Evolutionary conservation across 2,113 vertebrate genomes (phyloP).

Genomic region (Albula goreensis): DNA sequence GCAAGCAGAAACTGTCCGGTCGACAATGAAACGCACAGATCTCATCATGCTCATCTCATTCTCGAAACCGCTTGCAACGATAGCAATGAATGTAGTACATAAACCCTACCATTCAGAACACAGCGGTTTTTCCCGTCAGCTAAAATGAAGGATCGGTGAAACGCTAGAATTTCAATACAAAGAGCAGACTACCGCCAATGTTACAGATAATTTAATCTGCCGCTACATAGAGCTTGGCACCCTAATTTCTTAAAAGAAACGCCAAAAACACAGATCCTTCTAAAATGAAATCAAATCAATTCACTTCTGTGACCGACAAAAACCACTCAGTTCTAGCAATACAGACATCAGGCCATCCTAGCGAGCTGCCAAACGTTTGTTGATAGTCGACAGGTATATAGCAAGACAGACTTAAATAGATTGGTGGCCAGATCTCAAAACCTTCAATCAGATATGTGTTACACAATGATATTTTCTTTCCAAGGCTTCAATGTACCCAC

Average conservation of each 20-base stretch:
- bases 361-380: neutral
- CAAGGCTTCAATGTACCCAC: neutral
- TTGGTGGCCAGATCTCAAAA: neutral
- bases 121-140: neutral
- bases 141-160: too few relatives aligned
- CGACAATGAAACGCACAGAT: neutral
- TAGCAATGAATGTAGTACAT: too few relatives aligned
- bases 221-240: too few relatives aligned
- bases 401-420: neutral
- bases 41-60: neutral
- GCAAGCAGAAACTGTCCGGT: neutral
- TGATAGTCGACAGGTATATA: neutral
- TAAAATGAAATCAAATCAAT: neutral
- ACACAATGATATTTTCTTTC: neutral
- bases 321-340: neutral
- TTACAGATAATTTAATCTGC: too few relatives aligned
- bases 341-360: neutral
- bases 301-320: neutral
- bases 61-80: neutral
- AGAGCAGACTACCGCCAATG: too few relatives aligned
- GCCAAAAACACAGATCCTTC: neutral
- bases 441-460: neutral
- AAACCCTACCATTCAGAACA: neutral
- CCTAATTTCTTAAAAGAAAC: neutral
- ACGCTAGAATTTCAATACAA: too few relatives aligned